Evolutionary conservation across 1,140 invertebrate genomes (phyloP).

Genomic region (Oryctes rhinoceros): DNA sequence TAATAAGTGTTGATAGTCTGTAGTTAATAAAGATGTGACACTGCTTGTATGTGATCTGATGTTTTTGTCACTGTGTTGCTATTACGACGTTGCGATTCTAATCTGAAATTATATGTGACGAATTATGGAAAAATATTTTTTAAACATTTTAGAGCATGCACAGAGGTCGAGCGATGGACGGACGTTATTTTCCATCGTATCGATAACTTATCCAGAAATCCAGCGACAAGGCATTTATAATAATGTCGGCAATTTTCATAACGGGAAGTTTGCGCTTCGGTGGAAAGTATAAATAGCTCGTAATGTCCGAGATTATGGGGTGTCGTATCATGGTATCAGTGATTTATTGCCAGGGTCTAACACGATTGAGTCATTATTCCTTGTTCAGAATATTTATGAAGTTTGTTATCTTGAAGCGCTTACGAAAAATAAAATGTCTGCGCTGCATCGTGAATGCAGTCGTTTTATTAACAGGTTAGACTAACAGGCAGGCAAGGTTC

Average conservation of each 20-base stretch:
- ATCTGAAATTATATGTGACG: too few species aligned
- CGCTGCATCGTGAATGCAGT: not conserved
- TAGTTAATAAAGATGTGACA: too few species aligned
- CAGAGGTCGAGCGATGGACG: too few species aligned
- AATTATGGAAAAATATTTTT: too few species aligned
- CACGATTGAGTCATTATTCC: slow-evolving; percentile 4
- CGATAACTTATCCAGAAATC: not conserved
- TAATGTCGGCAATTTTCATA: not conserved
- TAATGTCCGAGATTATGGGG: slow-evolving; percentile 14
- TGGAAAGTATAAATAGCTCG: slow-evolving; percentile 1
- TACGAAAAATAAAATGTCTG: not conserved
- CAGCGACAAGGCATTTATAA: not conserved
- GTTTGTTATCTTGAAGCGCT: not conserved
- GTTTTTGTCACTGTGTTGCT: too few species aligned
- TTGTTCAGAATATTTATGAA: not conserved
- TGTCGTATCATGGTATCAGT: slow-evolving; percentile 2
- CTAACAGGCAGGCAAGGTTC: not conserved
- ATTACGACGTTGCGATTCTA: too few species aligned
- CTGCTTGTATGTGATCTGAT: too few species aligned
- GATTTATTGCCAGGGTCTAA: not conserved
- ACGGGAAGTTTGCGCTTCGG: not conserved
- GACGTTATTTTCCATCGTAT: too few species aligned
- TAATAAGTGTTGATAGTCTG: too few species aligned
- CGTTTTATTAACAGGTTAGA: too few species aligned
- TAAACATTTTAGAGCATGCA: too few species aligned